These are phyloP conservation scores for Eptesicus fuscus DNA, from an alignment of 2,113 vertebrate species.

Conservation along the genomic window DNA sequence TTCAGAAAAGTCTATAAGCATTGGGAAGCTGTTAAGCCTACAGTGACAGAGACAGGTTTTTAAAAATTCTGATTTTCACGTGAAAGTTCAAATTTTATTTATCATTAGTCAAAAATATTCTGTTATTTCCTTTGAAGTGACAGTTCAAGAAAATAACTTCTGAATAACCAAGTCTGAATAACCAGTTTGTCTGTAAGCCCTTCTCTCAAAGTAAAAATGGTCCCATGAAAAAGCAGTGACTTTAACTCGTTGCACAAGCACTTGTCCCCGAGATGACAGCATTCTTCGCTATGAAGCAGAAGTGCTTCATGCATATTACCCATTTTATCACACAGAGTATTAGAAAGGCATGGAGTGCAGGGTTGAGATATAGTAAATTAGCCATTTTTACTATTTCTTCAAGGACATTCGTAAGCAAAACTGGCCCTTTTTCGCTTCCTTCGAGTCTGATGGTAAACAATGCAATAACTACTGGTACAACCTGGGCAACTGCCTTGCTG, in stretches of 20 bases:
- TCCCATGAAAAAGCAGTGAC: neutral
- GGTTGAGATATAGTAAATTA: neutral
- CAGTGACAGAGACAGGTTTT: neutral
- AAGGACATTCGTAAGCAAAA: neutral
- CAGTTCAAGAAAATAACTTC: neutral
- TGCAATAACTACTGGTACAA: neutral
- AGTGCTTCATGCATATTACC: neutral
- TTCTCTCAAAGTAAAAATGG: neutral
- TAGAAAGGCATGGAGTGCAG: neutral
- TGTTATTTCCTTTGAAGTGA: neutral
- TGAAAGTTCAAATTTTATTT: constrained; percentile 26
- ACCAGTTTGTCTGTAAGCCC: neutral
- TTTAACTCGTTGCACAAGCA: accelerated
- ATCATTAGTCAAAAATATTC: neutral
- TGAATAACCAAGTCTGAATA: neutral
- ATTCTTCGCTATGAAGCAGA: neutral
- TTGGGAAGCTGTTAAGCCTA: neutral
- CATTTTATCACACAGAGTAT: neutral
- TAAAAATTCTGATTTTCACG: neutral
- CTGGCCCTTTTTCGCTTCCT: neutral
- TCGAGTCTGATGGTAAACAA: too few species aligned
- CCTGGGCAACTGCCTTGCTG: too few species aligned
- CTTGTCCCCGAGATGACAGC: neutral
- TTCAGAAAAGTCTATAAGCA: neutral
- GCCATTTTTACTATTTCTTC: neutral